A percentile compares a stretch with the other conserved stretches of the same genome.
Evolutionary conservation across 2,797 vertebrate genomes (phyloP).

Genomic region (Onychomys arenicola): DNA sequence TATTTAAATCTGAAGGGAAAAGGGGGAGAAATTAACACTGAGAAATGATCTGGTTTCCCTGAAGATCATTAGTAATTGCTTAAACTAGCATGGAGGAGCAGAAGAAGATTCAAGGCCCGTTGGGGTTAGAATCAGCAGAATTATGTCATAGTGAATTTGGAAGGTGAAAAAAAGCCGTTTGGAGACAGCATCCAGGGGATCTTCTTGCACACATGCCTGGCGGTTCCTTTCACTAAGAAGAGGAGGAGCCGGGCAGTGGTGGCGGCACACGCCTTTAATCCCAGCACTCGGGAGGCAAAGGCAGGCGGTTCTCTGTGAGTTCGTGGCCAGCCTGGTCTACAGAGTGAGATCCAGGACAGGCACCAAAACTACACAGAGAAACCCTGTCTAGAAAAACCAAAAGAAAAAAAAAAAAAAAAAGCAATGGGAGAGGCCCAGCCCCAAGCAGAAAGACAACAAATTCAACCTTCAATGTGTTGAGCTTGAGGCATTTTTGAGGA

Average conservation of each 20-base stretch:
- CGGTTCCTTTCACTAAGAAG: background rate
- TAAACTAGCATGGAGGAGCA: background rate
- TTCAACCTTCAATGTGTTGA: background rate
- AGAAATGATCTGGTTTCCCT: background rate
- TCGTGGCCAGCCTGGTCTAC: no score
- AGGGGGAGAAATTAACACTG: background rate
- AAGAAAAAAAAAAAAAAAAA: background rate
- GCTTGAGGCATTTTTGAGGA: background rate
- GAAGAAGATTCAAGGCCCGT: background rate
- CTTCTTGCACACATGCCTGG: accelerated
- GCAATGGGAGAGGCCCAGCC: background rate
- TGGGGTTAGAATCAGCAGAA: background rate
- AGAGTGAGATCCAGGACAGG: no score
- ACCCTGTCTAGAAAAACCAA: no score
- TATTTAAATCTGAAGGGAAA: background rate
- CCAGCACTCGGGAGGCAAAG: no score
- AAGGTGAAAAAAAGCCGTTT: background rate
- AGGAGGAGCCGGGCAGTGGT: background rate
- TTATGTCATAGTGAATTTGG: background rate
- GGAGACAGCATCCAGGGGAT: background rate
- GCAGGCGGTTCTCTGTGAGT: no score
- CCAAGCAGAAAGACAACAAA: background rate
- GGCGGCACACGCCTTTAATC: no score
- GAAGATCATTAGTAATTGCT: background rate
- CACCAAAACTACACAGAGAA: no score